These are phyloP conservation scores for Metridium senile DNA, from an alignment of 92 coral and sea anemone species.

Conservation along the genomic window DNA sequence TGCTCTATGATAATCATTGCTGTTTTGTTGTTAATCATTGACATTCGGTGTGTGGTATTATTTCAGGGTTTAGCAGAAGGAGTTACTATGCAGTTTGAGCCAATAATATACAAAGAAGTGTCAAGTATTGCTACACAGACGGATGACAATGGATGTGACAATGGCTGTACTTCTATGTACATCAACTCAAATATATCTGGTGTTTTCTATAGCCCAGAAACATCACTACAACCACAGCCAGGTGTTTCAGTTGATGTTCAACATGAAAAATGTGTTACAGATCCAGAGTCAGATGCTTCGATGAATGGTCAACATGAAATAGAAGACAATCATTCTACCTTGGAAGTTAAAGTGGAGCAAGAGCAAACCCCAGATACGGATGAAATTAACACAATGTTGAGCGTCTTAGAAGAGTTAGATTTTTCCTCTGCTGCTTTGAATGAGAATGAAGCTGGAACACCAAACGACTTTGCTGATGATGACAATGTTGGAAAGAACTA, in stretches of 20 bases:
- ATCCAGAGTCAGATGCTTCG: no score
- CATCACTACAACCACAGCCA: neutral
- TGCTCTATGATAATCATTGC: no score
- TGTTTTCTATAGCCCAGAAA: neutral
- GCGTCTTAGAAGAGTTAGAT: neutral
- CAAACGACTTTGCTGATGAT: neutral
- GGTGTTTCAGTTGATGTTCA: neutral
- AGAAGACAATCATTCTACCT: no score
- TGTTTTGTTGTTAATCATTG: no score
- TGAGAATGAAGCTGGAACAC: neutral
- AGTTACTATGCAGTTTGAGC: neutral
- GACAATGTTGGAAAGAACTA: neutral
- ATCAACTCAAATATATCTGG: neutral
- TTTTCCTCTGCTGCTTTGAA: neutral
- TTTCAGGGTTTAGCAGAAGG: neutral
- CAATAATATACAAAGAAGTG: neutral
- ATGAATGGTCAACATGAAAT: no score
- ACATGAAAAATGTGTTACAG: no score
- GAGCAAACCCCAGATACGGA: neutral
- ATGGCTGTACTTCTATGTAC: conserved; percentile 4
- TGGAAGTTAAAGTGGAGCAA: no score
- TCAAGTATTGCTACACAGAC: neutral
- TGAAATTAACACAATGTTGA: neutral
- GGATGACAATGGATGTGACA: neutral
- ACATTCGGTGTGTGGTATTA: neutral